phyloP scores from a whole-genome alignment of 2,888 invertebrate species.

The Adineta ricciae region DNA sequence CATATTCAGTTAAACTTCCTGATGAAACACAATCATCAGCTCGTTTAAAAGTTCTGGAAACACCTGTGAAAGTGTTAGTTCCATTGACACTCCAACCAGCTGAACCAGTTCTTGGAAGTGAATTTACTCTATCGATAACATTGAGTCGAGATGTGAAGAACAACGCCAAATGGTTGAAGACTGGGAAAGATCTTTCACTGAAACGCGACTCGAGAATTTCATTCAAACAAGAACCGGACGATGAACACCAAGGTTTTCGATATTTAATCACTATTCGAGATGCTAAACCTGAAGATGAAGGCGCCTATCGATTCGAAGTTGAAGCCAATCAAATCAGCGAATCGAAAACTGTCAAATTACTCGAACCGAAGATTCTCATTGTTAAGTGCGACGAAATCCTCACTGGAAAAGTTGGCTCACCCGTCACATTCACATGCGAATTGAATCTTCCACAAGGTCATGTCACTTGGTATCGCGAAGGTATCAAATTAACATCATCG shows the following conservation, averaged over 20 bases:
- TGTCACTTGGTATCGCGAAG: slow-evolving; percentile 9
- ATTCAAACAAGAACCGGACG: background rate
- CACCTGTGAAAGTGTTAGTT: background rate
- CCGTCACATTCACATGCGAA: background rate
- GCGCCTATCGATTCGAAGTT: slow-evolving; percentile 11
- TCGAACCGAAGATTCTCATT: slow-evolving; percentile 2
- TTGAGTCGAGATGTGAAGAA: background rate
- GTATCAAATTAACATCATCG: slow-evolving; percentile 1
- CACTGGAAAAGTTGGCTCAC: background rate
- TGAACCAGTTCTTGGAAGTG: background rate
- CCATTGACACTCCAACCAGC: background rate
- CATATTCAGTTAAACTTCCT: background rate
- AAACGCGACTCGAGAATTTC: background rate
- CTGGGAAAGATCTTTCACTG: background rate
- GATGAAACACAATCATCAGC: background rate
- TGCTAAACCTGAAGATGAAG: background rate
- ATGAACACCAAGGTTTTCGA: background rate
- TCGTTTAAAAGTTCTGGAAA: background rate
- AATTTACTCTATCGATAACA: slow-evolving; percentile 2
- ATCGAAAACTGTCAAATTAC: background rate
- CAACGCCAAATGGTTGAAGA: background rate
- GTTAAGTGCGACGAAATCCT: background rate
- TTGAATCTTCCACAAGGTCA: slow-evolving; percentile 9
- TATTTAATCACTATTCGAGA: background rate
- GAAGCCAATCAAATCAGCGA: background rate